Conservation (phyloP, 1,140 invertebrate species). For the Listronotus bonariensis region DNA sequence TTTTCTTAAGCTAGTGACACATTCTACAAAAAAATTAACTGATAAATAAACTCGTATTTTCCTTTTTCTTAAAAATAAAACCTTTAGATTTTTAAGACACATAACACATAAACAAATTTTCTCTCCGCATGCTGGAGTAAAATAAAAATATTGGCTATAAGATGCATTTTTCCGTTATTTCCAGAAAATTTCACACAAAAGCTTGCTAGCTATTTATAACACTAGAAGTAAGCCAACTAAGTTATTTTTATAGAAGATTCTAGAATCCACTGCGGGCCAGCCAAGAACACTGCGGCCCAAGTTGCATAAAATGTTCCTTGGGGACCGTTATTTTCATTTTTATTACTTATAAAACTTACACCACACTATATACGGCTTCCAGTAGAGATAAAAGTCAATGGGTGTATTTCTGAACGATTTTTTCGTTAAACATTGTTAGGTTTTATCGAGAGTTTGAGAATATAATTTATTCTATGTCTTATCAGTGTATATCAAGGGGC, state of each 20-base stretch:
- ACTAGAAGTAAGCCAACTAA: slow-evolving; percentile 20
- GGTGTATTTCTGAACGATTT: slow-evolving; percentile 1
- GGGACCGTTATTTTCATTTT: slow-evolving; percentile 26
- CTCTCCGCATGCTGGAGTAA: background rate
- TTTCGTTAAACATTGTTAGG: slow-evolving; percentile 11
- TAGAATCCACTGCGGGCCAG: slow-evolving; percentile 3
- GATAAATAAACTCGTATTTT: background rate
- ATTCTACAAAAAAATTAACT: too few relatives aligned
- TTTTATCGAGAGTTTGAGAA: too few relatives aligned
- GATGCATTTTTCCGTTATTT: slow-evolving; percentile 12
- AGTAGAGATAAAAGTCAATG: slow-evolving; percentile 13
- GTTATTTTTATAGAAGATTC: slow-evolving; percentile 22
- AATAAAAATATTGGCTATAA: slow-evolving; percentile 1
- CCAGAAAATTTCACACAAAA: slow-evolving; percentile 18
- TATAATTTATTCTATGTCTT: too few relatives aligned
- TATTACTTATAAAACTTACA: slow-evolving; percentile 17
- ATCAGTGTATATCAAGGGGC: too few relatives aligned
- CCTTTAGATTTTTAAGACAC: background rate
- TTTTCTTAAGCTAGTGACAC: too few relatives aligned
- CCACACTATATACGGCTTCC: slow-evolving; percentile 4
- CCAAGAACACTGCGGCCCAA: slow-evolving; percentile 8
- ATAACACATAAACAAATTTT: too few relatives aligned
- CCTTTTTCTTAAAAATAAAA: background rate
- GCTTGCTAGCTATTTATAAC: slow-evolving; percentile 17
- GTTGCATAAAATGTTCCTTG: slow-evolving; percentile 23